A percentile compares a stretch with the other conserved stretches of the same genome.
Evolutionary conservation across 2,888 invertebrate genomes (phyloP).

Genomic region (Timema podura): DNA sequence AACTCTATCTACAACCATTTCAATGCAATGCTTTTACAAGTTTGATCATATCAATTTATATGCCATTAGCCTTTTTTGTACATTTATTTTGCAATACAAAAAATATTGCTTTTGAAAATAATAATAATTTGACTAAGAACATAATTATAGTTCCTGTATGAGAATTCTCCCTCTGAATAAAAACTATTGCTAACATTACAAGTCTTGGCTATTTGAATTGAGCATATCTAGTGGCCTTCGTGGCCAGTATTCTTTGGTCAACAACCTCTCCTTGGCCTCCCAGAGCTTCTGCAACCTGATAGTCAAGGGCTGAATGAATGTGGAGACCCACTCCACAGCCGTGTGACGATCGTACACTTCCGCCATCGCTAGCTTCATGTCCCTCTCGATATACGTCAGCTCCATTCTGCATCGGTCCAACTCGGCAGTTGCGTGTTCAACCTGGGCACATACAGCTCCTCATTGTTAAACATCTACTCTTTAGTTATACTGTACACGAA

Average conservation of each 20-base stretch:
- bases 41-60: too few relatives aligned
- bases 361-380: constrained; percentile 44
- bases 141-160: too few relatives aligned
- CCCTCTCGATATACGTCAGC: constrained; percentile 44
- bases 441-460: constrained; percentile 29
- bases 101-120: too few relatives aligned
- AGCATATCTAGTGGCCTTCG: constrained; percentile 46
- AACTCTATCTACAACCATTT: too few relatives aligned
- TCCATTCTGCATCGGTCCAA: constrained; percentile 46
- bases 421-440: constrained; percentile 47
- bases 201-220: neutral
- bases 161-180: too few relatives aligned
- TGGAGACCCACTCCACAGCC: constrained; percentile 47
- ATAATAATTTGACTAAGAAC: too few relatives aligned
- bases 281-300: constrained; percentile 43
- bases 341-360: constrained; percentile 47
- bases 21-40: too few relatives aligned
- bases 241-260: constrained; percentile 50
- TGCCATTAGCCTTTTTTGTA: too few relatives aligned
- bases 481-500: neutral
- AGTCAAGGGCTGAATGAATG: constrained; percentile 44
- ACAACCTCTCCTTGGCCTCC: constrained; percentile 46
- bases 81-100: too few relatives aligned
- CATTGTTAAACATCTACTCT: neutral
- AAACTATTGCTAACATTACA: neutral